Percentiles rank a stretch among this genome's conserved stretches.
Conservation (phyloP, 1,140 invertebrate species). For the Lanistes nyassanus region DNA sequence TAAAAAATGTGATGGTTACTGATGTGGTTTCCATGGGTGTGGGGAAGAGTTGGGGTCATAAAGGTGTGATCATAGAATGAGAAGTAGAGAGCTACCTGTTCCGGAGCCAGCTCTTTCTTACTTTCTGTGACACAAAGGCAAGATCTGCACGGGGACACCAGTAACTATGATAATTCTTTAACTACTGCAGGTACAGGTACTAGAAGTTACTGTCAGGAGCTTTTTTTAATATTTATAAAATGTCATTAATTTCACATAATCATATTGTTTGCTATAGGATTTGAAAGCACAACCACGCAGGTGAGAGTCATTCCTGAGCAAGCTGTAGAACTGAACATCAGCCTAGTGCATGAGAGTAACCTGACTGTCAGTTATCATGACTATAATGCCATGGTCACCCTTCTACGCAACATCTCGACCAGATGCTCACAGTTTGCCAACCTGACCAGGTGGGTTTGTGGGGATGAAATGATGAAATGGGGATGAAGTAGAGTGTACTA, state of each 20-base stretch:
- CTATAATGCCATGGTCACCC: slow-evolving; percentile 13
- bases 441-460: slow-evolving; percentile 18
- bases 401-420: slow-evolving; percentile 22
- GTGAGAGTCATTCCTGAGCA: slow-evolving; percentile 9
- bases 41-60: too few relatives aligned
- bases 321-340: slow-evolving; percentile 23
- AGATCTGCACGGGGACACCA: neutral
- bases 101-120: neutral
- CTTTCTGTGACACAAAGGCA: neutral
- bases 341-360: slow-evolving; percentile 38
- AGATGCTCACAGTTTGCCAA: slow-evolving; percentile 18
- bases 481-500: neutral
- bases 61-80: too few relatives aligned
- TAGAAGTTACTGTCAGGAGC: too few relatives aligned
- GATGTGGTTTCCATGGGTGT: too few relatives aligned
- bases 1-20: too few relatives aligned
- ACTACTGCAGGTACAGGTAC: too few relatives aligned
- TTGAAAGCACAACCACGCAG: slow-evolving; percentile 40
- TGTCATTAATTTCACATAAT: neutral
- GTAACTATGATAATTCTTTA: neutral
- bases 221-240: neutral
- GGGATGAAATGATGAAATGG: neutral
- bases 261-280: slow-evolving; percentile 37
- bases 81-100: neutral
- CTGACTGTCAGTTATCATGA: slow-evolving; percentile 19